A percentile compares a stretch with the other conserved stretches of the same genome.
Evolutionary conservation across 2,888 invertebrate species (phyloP).

Genomic region (Oxyteleia sp.): DNA sequence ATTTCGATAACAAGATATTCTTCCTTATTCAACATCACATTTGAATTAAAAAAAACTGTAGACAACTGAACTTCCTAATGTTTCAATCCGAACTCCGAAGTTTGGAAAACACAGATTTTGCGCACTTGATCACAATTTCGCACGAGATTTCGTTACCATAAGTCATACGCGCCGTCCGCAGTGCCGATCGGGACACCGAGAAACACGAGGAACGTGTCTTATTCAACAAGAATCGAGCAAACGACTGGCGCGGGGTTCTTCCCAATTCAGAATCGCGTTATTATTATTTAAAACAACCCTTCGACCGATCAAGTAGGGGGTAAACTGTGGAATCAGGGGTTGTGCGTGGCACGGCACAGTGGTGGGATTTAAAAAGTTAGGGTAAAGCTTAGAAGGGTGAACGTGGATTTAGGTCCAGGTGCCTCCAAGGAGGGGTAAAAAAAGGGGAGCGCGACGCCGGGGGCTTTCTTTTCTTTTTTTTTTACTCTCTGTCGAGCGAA

Average conservation of each 20-base stretch:
- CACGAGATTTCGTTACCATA: not conserved
- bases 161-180: not conserved
- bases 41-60: too few relatives aligned
- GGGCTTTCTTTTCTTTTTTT: constrained; percentile 75
- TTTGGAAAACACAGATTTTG: constrained; percentile 17
- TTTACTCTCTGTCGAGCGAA: constrained; percentile 50
- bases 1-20: too few relatives aligned
- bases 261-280: constrained; percentile 77
- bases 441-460: constrained; percentile 75
- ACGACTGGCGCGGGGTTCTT: constrained; percentile 75
- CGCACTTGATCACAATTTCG: constrained; percentile 40
- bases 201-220: constrained; percentile 69
- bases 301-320: constrained; percentile 80
- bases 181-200: constrained; percentile 16
- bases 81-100: too few relatives aligned
- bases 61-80: too few relatives aligned
- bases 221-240: constrained; percentile 66
- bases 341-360: constrained; percentile 68
- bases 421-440: constrained; percentile 75
- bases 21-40: too few relatives aligned
- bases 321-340: constrained; percentile 74
- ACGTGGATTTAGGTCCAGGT: constrained; percentile 77
- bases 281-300: constrained; percentile 87
- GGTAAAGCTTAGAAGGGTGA: constrained; percentile 77
- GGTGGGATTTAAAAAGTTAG: constrained; percentile 77